Evolutionary conservation across 2,113 vertebrate genomes (phyloP).

Genomic region (Burhinus bistriatus): DNA sequence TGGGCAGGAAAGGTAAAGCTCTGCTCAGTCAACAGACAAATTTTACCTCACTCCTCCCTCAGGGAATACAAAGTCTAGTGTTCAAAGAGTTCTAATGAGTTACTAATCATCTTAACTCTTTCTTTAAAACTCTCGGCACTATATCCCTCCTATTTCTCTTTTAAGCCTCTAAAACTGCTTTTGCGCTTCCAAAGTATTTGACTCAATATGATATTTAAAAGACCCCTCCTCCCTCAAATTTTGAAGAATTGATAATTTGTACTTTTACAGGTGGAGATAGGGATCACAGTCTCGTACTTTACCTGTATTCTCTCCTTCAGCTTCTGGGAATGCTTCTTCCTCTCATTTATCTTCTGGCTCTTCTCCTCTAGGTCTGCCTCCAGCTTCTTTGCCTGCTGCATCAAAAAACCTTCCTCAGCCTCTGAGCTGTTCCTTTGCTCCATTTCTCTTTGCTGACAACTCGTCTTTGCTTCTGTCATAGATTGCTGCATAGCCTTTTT

Average conservation of each 20-base stretch:
- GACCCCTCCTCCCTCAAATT: not conserved
- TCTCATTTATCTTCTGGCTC: constrained; percentile 82
- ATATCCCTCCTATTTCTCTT: not conserved
- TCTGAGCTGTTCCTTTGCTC: constrained; percentile 84
- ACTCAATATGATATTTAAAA: not conserved
- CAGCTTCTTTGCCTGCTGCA: constrained; percentile 83
- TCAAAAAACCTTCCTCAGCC: constrained; percentile 72
- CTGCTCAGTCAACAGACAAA: not conserved
- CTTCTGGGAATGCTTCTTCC: constrained; percentile 83
- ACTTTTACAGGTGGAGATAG: not conserved
- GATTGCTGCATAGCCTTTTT: constrained; percentile 78
- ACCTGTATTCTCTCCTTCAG: constrained; percentile 92
- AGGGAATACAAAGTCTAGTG: not conserved
- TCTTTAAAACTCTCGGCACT: not conserved
- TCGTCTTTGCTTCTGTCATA: constrained; percentile 76
- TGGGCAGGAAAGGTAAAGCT: not conserved
- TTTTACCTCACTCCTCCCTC: not conserved
- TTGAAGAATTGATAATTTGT: not conserved
- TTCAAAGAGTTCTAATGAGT: not conserved
- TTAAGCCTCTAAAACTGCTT: not conserved
- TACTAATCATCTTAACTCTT: not conserved
- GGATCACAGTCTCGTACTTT: not conserved
- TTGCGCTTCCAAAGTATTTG: not conserved
- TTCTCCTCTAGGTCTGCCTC: constrained; percentile 85
- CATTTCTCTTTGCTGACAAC: constrained; percentile 84